Evolutionary conservation across 2,113 vertebrate species (phyloP).

Genomic region (Hippocampus guttulatus): DNA sequence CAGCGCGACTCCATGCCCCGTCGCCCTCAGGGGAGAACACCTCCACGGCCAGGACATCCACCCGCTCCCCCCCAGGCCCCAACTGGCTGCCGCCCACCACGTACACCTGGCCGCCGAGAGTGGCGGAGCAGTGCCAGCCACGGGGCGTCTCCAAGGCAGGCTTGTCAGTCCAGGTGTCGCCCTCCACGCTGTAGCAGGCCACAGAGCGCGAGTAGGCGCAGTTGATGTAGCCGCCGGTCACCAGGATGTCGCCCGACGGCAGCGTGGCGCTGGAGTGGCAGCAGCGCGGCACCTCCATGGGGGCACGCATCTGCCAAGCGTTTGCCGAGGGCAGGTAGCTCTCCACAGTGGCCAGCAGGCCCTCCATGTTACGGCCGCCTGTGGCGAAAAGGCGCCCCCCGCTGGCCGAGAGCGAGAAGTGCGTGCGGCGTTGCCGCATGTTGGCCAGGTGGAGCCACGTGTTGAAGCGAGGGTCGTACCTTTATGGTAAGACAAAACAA

Average conservation of each 20-base stretch:
- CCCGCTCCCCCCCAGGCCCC: constrained; percentile 71
- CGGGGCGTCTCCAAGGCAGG: constrained; percentile 70
- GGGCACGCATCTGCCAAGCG: constrained; percentile 74
- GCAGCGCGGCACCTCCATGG: constrained; percentile 78
- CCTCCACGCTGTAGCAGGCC: constrained; percentile 65
- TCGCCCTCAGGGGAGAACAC: constrained; percentile 62
- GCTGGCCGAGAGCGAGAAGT: constrained; percentile 78
- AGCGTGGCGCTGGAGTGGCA: constrained; percentile 76
- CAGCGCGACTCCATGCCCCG: constrained; percentile 67
- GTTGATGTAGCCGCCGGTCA: constrained; percentile 78
- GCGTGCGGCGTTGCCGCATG: constrained; percentile 79
- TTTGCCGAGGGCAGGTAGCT: constrained; percentile 80
- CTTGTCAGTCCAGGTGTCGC: constrained; percentile 70
- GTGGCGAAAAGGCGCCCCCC: constrained; percentile 76
- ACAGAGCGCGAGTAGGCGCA: constrained; percentile 78
- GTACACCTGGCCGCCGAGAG: constrained; percentile 62
- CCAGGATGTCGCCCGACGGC: constrained; percentile 73
- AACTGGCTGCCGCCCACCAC: constrained; percentile 81
- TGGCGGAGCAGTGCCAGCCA: constrained; percentile 78
- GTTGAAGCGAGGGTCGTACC: constrained; percentile 82
- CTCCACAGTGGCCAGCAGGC: constrained; percentile 72
- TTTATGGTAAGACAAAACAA: constrained; percentile 28
- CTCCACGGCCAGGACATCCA: constrained; percentile 77
- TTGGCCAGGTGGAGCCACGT: constrained; percentile 81
- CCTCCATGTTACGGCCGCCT: constrained; percentile 75